Evolutionary conservation across 2,113 vertebrate species (phyloP).

Genomic region (Suncus etruscus): DNA sequence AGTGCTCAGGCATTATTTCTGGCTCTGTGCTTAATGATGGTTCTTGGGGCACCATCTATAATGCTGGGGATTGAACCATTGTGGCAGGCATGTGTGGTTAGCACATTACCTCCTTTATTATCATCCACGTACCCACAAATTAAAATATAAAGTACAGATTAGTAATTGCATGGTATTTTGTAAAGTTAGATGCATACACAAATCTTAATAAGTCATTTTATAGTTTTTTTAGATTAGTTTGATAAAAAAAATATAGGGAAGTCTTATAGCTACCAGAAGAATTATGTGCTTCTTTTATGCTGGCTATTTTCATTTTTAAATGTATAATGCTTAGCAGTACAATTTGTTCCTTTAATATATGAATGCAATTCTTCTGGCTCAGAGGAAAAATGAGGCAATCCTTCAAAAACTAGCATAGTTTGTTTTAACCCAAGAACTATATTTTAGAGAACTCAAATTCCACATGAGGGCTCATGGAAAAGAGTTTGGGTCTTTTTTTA

Average conservation of each 20-base stretch:
- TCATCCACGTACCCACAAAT: not conserved
- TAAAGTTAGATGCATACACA: too few relatives aligned
- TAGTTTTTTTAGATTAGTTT: slow-evolving; percentile 10
- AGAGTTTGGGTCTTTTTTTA: not conserved
- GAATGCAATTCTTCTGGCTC: not conserved
- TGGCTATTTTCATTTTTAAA: not conserved
- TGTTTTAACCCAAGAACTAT: not conserved
- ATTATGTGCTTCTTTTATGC: not conserved
- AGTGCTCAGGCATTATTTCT: too few relatives aligned
- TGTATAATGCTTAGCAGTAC: not conserved
- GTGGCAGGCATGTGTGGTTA: too few relatives aligned
- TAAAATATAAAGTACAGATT: not conserved
- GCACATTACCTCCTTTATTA: too few relatives aligned
- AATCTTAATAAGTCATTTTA: not conserved
- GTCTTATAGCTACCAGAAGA: not conserved
- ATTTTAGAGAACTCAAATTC: not conserved
- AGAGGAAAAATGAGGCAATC: not conserved
- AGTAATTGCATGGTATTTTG: not conserved
- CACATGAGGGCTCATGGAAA: not conserved
- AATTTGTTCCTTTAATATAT: not conserved
- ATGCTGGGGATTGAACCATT: too few relatives aligned
- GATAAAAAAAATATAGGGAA: not conserved
- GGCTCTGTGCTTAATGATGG: too few relatives aligned
- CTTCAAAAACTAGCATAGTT: not conserved
- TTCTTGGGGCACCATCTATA: too few relatives aligned